These are phyloP conservation scores for Drosophila conformis DNA, from an alignment of 2,888 invertebrate species.

Conservation along the genomic window DNA sequence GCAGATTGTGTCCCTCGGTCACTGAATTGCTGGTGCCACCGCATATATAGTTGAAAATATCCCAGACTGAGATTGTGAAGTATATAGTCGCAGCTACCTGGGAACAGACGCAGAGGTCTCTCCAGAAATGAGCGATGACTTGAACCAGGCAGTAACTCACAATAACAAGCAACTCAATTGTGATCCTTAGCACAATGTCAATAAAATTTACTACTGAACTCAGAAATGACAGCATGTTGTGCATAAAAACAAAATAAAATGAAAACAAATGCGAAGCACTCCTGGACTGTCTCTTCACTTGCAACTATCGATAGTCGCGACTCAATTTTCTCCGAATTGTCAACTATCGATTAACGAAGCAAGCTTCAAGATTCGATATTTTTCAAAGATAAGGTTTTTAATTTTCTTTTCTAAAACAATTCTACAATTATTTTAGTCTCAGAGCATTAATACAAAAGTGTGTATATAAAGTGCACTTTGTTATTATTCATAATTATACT, in stretches of 20 bases:
- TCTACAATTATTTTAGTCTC: background rate
- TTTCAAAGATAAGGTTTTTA: too few relatives aligned
- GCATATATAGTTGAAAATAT: conserved; percentile 34
- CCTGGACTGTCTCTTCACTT: background rate
- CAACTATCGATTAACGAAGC: background rate
- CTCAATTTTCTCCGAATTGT: background rate
- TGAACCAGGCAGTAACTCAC: conserved; percentile 52
- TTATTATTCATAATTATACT: background rate
- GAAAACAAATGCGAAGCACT: conserved; percentile 23
- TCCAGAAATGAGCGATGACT: conserved; percentile 27
- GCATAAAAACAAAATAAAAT: conserved; percentile 7
- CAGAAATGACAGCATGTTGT: conserved; percentile 44
- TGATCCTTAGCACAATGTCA: conserved; percentile 28
- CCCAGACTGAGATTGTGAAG: background rate
- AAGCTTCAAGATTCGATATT: too few relatives aligned
- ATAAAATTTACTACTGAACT: conserved; percentile 27
- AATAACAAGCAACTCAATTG: conserved; percentile 41
- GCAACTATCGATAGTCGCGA: background rate
- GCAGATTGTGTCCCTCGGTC: conserved; percentile 1
- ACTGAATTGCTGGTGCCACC: conserved; percentile 35
- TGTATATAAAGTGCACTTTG: background rate
- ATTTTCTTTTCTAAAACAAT: background rate
- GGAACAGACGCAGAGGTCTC: conserved; percentile 10
- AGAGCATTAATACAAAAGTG: background rate
- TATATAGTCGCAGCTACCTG: conserved; percentile 4